Evolutionary conservation across 1,140 invertebrate species (phyloP).

Genomic region (Drosophila ananassae): DNA sequence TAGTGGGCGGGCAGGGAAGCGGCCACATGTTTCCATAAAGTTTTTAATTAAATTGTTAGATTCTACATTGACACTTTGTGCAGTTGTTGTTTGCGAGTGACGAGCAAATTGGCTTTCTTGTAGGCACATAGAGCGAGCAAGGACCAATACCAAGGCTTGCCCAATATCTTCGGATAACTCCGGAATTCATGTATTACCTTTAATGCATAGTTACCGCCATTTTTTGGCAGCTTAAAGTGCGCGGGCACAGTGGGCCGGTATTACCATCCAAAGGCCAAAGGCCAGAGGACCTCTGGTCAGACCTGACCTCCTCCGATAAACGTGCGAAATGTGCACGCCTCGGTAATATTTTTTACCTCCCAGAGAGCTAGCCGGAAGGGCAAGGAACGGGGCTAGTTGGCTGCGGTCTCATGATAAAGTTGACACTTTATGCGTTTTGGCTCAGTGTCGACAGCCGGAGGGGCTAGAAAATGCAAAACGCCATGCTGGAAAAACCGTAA

Average conservation of each 20-base stretch:
- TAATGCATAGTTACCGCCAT: conserved; percentile 4
- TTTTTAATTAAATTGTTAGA: conserved; percentile 80
- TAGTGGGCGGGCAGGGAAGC: conserved; percentile 8
- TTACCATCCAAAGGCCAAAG: not conserved
- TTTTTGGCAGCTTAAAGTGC: conserved; percentile 14
- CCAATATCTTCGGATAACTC: conserved; percentile 3
- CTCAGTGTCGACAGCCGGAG: conserved; percentile 30
- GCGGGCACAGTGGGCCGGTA: not conserved
- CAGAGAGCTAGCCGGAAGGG: not conserved
- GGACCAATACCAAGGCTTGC: not conserved
- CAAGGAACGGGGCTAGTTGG: conserved; percentile 17
- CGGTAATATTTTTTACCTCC: conserved; percentile 44
- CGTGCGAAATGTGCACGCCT: conserved; percentile 50
- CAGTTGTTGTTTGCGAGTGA: conserved; percentile 35
- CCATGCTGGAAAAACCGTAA: conserved; percentile 15
- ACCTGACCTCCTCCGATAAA: conserved; percentile 45
- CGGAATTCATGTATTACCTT: not conserved
- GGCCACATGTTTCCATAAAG: conserved; percentile 77
- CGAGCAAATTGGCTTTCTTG: conserved; percentile 49
- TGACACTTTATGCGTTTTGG: conserved; percentile 66
- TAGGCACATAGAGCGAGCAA: not conserved
- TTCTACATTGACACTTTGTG: conserved; percentile 67
- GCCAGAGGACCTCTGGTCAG: conserved; percentile 27
- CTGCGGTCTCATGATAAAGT: conserved; percentile 61
- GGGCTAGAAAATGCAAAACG: conserved; percentile 38